Evolutionary conservation across 2,888 invertebrate species (phyloP), one percentile per base, ranked within the genome.

Genomic region (Amblyjoppa proteus): DNA sequence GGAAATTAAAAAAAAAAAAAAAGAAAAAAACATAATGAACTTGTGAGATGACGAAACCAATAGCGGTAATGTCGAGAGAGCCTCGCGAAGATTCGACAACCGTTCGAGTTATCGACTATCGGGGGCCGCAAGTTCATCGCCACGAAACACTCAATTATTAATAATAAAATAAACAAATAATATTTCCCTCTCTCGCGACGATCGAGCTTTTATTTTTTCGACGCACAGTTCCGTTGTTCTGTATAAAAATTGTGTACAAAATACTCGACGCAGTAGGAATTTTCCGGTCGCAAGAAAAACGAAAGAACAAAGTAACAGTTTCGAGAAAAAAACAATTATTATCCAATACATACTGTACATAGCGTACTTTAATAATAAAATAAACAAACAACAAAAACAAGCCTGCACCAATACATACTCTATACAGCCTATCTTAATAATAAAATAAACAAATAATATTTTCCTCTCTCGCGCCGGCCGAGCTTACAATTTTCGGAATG

Each of bases 61-160:
- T 13, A 1, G 3, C 31, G 1, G 3, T 28, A 49, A 45, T n/a
- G 61, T 61, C 61, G 31, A 31, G 31, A 31, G 31, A 31, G 9
- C 20, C 6, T 61, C 28, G 49, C 13, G 6, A 3, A 11, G 4
- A n/a, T 56, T 49, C 20, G 31, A 9, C 61, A 28, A 64, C 4
- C 28, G 31, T 31, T 61, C 20, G 51, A 20, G 64, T 75, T 75
- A 75, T 75, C 75, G 31, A 11, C n/a, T n/a, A 64, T 75, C 75
- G 64, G 34, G 13, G 75, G 51, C 51, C 75, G 64, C 64, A n/a
- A 51, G 75, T 51, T 45, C 49, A 45, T 45, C 53, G 38, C 41
- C 6, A 9, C 58, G 25, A 41, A 41, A 73, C 56, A 51, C 51
- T 75, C 20, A 51, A 66, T 75, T 75, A 20, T 41, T 4, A 75